These are phyloP conservation scores for Indicator maculatus DNA, from an alignment of 2,113 vertebrate species.

Conservation along the genomic window DNA sequence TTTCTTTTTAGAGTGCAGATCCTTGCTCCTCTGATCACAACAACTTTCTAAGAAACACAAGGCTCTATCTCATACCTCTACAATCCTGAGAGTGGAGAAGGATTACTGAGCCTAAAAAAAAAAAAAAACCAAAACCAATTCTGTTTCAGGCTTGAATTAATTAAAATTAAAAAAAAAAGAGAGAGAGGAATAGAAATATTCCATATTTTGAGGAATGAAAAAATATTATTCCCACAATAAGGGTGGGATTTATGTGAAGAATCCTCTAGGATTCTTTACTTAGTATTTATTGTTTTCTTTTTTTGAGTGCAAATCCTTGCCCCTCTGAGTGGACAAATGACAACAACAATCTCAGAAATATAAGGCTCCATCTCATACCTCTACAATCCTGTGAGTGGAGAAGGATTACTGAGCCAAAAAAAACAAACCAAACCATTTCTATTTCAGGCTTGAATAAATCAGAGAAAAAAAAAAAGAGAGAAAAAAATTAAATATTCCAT, in stretches of 20 bases:
- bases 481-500: no score
- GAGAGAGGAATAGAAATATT: no score
- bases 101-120: neutral
- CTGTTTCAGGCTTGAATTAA: neutral
- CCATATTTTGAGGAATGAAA: no score
- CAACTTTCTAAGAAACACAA: neutral
- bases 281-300: no score
- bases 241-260: no score
- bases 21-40: neutral
- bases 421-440: neutral
- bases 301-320: neutral
- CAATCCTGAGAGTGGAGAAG: neutral
- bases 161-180: no score
- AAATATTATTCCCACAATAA: no score
- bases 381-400: neutral
- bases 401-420: neutral
- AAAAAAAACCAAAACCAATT: neutral
- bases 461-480: no score
- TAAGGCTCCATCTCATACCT: neutral
- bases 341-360: neutral
- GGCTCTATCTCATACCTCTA: neutral
- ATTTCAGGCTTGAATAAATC: neutral
- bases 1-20: no score
- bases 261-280: no score
- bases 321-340: neutral